Evolutionary conservation across 2,888 invertebrate species (phyloP).

Genomic region (Melanargia galathea): DNA sequence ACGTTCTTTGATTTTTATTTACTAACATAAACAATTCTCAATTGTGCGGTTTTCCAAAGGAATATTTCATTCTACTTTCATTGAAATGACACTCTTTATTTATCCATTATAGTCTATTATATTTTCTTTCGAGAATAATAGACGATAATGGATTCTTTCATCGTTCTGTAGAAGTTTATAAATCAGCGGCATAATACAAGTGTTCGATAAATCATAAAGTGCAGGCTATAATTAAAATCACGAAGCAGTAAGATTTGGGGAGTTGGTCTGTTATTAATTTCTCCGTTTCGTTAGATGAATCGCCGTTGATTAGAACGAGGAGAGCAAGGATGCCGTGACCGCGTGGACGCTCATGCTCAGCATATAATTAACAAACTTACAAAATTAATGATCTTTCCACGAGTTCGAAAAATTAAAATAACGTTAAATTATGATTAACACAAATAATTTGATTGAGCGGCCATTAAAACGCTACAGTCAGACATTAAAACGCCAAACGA

Average conservation of each 20-base stretch:
- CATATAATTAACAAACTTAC: slow-evolving; percentile 66
- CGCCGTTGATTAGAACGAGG: slow-evolving; percentile 72
- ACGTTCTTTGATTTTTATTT: background rate
- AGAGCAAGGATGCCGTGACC: slow-evolving; percentile 59
- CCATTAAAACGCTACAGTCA: no score
- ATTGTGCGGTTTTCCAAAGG: no score
- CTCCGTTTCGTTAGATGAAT: slow-evolving; percentile 75
- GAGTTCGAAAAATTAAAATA: slow-evolving; percentile 45
- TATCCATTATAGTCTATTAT: no score
- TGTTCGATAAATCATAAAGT: slow-evolving; percentile 70
- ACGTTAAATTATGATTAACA: slow-evolving; percentile 21
- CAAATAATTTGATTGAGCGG: background rate
- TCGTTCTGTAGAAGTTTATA: slow-evolving; percentile 50
- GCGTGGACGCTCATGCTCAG: slow-evolving; percentile 74
- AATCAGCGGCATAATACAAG: slow-evolving; percentile 68
- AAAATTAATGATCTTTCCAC: slow-evolving; percentile 72
- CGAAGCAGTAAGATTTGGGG: slow-evolving; percentile 72
- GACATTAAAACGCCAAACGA: no score
- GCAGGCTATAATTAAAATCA: slow-evolving; percentile 75
- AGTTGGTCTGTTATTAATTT: slow-evolving; percentile 77
- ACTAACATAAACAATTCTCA: no score
- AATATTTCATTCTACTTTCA: background rate
- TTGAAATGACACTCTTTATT: background rate
- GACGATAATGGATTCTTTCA: slow-evolving; percentile 22
- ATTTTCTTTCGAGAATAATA: slow-evolving; percentile 36